Evolutionary conservation across 2,113 vertebrate species (phyloP), one percentile per base, ranked within the genome.

Genomic region (Natator depressus): DNA sequence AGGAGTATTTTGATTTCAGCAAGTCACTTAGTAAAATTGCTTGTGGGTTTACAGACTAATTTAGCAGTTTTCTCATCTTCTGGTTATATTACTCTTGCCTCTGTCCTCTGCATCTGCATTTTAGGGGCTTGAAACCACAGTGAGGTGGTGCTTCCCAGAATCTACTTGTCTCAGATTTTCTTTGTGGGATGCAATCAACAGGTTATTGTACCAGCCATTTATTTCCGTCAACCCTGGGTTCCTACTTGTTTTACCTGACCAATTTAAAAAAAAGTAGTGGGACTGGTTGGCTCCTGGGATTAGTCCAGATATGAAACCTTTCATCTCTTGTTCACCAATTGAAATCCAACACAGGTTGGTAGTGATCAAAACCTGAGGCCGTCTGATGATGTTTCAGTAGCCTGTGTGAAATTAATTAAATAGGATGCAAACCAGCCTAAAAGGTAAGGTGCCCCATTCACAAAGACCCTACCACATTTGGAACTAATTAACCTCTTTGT

Each of bases 91-190:
- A 14, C 8, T 95, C 78, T 13, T 35, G 22, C 81, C 8, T 38
- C 0, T 79, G 46, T 57, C 6, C 27, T 79, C 13, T 75, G 0
- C 0, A 0, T 59, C 65, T 87, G 5, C 6, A 38, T 83, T 88
- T 89, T 49, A 59, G 80, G 78, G 13, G 10, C 75, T 25, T 85
- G 76, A 42, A 89, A 69, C 24, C 75, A 20, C 19, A 82, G 46
- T 76, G 76, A 57, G 22, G 6, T 27, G 46, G 22, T 19, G 14
- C n/a, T 90, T 47, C 81, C 79, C n/a, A 75, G 2, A 76, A 46
- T 80, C 47, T 87, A 84, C 42, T 80, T 80, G 69, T 19, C 5
- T 83, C 19, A 42, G 1, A 12, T 62, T 5, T 22, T 91, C 89
- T 62, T 79, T 75, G 6, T 82, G 87, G 46, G 57, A n/a, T 38